These are phyloP conservation scores for Lapara coniferarum DNA, from an alignment of 2,888 invertebrate species.

Conservation along the genomic window DNA sequence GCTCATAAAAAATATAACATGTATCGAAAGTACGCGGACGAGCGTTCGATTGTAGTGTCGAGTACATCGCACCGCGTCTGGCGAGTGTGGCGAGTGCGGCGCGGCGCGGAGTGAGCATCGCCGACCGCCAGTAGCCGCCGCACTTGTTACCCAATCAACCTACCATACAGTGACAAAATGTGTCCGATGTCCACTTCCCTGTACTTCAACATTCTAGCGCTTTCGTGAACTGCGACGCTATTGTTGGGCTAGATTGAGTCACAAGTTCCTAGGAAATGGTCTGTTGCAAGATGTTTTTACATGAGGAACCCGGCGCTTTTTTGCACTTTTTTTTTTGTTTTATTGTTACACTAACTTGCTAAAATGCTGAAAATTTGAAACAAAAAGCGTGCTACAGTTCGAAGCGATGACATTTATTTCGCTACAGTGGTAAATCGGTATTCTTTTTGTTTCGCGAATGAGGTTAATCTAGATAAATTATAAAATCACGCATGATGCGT, in stretches of 20 bases:
- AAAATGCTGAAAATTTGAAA: constrained; percentile 2
- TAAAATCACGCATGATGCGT: neutral
- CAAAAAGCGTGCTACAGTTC: neutral
- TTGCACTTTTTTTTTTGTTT: constrained; percentile 3
- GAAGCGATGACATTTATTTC: constrained; percentile 1
- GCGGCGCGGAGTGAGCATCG: neutral
- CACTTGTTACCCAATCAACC: neutral
- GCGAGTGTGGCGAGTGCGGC: neutral
- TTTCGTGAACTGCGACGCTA: neutral
- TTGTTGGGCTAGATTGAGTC: constrained; percentile 3
- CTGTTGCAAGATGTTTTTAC: neutral
- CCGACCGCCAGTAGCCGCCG: neutral
- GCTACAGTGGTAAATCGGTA: neutral
- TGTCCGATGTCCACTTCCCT: neutral
- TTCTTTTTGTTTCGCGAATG: constrained; percentile 10
- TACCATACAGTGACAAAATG: neutral
- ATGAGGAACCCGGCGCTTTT: neutral
- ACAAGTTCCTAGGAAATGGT: constrained; percentile 12
- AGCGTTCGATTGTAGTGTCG: neutral
- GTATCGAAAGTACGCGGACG: constrained; percentile 53
- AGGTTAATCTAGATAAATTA: constrained; percentile 9
- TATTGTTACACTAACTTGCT: neutral
- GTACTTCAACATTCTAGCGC: constrained; percentile 1
- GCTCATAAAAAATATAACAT: constrained; percentile 57
- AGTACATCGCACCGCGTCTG: neutral